phyloP scores from a whole-genome alignment of 2,797 vertebrate species.

The Melanitta fusca region DNA sequence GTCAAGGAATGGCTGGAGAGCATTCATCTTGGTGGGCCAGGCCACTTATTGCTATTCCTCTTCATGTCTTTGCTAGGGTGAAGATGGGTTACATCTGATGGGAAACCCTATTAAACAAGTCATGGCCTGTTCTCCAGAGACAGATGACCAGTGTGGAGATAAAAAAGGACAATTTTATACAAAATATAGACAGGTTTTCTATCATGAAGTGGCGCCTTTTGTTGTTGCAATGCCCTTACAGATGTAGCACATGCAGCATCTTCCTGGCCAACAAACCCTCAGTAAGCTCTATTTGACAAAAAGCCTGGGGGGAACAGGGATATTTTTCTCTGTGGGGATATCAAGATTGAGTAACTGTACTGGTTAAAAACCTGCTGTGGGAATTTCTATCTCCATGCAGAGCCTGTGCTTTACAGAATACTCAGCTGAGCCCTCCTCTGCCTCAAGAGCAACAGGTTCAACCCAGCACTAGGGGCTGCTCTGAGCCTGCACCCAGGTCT shows the following conservation, averaged over 20 bases:
- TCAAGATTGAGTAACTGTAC: background rate
- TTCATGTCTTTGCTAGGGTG: background rate
- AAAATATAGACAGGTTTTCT: background rate
- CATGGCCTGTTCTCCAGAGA: background rate
- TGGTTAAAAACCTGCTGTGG: background rate
- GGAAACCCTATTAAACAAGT: background rate
- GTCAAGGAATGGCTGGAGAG: background rate
- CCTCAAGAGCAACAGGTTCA: background rate
- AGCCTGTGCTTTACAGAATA: background rate
- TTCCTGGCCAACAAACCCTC: background rate
- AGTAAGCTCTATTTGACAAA: background rate
- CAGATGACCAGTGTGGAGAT: background rate
- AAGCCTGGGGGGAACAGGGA: background rate
- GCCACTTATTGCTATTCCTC: background rate
- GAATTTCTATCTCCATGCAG: background rate
- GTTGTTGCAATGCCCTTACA: background rate
- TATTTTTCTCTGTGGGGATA: background rate
- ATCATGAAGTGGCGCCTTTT: background rate
- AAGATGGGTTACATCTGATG: background rate
- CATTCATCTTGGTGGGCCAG: background rate
- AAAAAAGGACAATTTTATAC: background rate
- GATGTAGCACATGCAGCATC: background rate
- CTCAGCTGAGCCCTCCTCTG: background rate
- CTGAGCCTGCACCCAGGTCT: background rate
- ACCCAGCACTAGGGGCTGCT: background rate